Conservation (phyloP, 2,888 invertebrate species). For the Thymelicus lineola region DNA sequence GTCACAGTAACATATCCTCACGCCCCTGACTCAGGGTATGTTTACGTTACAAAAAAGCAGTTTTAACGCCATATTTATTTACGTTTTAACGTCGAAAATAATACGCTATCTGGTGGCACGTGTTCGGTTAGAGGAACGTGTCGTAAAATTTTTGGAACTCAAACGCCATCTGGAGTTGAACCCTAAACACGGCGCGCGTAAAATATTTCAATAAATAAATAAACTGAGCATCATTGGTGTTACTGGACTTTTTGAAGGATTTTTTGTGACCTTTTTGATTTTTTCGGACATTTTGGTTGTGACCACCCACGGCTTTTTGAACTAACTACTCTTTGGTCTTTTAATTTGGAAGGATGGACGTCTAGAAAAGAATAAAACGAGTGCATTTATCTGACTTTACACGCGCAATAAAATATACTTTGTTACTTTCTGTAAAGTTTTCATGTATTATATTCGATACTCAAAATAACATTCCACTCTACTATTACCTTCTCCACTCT, state of each 20-base stretch:
- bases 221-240: conserved; percentile 31
- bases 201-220: conserved; percentile 37
- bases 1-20: background rate
- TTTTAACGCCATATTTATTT: conserved; percentile 76
- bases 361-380: too few species aligned
- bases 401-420: too few species aligned
- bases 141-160: conserved; percentile 73
- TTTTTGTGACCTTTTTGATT: conserved; percentile 14
- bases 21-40: conserved; percentile 58
- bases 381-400: too few species aligned
- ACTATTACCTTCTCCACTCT: too few species aligned
- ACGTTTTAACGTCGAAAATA: conserved; percentile 62
- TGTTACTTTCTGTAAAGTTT: too few species aligned
- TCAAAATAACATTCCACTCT: too few species aligned
- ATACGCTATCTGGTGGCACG: conserved; percentile 66
- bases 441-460: too few species aligned
- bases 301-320: background rate
- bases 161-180: conserved; percentile 69
- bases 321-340: too few species aligned
- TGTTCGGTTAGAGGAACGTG: conserved; percentile 59
- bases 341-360: background rate
- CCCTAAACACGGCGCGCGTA: conserved; percentile 25
- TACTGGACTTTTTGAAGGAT: conserved; percentile 16
- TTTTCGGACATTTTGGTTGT: background rate
- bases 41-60: conserved; percentile 67